Percentiles rank a stretch among this genome's conserved stretches.
Evolutionary conservation across 1,140 invertebrate species (phyloP).

Genomic region (Papilio machaon): DNA sequence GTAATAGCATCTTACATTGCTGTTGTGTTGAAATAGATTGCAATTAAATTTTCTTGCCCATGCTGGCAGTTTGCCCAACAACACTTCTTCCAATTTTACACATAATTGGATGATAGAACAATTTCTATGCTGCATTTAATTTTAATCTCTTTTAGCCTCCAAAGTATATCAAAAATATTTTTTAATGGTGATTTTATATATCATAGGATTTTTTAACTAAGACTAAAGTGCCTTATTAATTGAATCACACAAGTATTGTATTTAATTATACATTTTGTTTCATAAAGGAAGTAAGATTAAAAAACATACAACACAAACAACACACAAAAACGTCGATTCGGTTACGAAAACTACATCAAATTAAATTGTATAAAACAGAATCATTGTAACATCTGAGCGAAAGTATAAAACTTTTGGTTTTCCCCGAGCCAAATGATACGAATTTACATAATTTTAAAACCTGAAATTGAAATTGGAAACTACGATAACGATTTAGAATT

Average conservation of each 20-base stretch:
- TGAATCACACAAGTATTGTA: too few relatives aligned
- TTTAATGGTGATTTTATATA: too few relatives aligned
- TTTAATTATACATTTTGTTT: too few relatives aligned
- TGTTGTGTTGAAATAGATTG: neutral
- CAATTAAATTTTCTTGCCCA: neutral
- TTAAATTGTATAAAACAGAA: neutral
- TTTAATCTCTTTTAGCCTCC: neutral
- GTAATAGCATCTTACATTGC: neutral
- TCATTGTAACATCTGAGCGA: constrained; percentile 5
- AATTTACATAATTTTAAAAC: constrained; percentile 13
- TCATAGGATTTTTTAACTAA: too few relatives aligned
- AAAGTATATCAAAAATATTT: neutral
- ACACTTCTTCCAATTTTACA: neutral
- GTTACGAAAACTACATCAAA: neutral
- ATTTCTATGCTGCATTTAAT: neutral
- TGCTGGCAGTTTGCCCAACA: constrained; percentile 7
- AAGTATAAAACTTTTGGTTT: constrained; percentile 4
- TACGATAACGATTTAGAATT: neutral
- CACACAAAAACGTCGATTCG: too few relatives aligned
- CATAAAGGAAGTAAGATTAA: too few relatives aligned
- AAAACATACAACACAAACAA: too few relatives aligned
- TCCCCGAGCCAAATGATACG: neutral
- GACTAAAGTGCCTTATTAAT: too few relatives aligned
- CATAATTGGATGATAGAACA: neutral
- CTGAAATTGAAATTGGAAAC: neutral